Evolutionary conservation across 2,113 vertebrate genomes (phyloP), one percentile per base, ranked within the genome.

Genomic region (Hydrolagus affinis): DNA sequence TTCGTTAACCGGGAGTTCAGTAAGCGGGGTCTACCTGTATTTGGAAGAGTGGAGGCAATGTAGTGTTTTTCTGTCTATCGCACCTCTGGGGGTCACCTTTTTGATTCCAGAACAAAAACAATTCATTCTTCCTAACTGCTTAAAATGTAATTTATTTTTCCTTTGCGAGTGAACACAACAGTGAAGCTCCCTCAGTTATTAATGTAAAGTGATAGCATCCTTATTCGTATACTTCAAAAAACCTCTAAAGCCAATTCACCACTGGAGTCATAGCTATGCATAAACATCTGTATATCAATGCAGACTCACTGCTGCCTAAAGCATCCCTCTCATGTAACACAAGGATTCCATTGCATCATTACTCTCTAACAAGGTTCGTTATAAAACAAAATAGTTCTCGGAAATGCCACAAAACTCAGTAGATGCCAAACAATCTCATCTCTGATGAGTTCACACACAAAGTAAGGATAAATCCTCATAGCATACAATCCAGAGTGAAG

Each of bases 301-400:
- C 25, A 19, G 17, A 32, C 25, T 21, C 62, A 17, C 59, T 64
- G 23, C 59, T 80, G 76, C 59, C 59, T 30, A 15, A 80, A 64
- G 12, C 15, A 25, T 64, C 11, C 28, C 59, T 80, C 23, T 28
- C 57, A 62, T 60, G 14, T 8, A 28, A 68, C 32, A 83, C 19
- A 83, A 28, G 21, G 15, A 32, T 1, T 28, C 32, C 66, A 21
- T 66, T 83, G 60, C 78, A 66, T 60, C 25, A 64, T 32, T 30
- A 19, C 66, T 66, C 62, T 9, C 25, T n/a, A 68, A 21, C 11
- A 66, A 75, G 32, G 56, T 75, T 8, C 73, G 19, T 83, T 21
- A 68, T 28, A 83, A 44, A 32, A 23, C 17, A 83, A 83, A 83
- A 66, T 83, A n/a, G 17, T 75, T 75, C 78, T 21, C 60, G n/a